Evolutionary conservation across 2,113 vertebrate species (phyloP).

Genomic region (Myotis lucifugus): DNA sequence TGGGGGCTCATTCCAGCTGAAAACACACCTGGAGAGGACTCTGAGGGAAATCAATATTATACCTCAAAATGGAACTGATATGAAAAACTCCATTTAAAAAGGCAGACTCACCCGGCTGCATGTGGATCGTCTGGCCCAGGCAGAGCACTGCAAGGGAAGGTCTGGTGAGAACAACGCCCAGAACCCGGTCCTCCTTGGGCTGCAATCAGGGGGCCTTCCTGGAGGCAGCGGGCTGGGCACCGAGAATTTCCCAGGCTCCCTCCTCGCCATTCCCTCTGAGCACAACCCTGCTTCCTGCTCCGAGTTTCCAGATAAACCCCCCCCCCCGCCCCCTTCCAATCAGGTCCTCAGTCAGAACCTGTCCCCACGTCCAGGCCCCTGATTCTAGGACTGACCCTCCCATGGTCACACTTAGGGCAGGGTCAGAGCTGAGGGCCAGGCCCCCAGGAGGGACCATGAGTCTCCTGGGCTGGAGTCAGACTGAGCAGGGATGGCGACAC

Average conservation of each 20-base stretch:
- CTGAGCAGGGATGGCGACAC: neutral
- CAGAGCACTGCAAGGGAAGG: conserved; percentile 57
- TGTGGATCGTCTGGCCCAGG: neutral
- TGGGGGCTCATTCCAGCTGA: fast-evolving
- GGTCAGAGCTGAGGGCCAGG: neutral
- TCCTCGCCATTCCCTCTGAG: fast-evolving
- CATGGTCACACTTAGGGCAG: neutral
- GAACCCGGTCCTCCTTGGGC: fast-evolving
- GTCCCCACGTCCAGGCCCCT: fast-evolving
- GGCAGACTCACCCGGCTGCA: neutral
- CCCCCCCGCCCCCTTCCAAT: fast-evolving
- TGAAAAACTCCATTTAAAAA: neutral
- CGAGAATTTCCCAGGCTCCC: no score
- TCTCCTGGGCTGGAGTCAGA: neutral
- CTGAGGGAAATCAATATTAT: neutral
- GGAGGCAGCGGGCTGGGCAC: fast-evolving
- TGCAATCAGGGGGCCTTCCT: no score
- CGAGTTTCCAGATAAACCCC: neutral
- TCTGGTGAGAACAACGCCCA: neutral
- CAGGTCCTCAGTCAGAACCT: neutral
- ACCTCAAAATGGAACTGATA: neutral
- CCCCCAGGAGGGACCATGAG: fast-evolving
- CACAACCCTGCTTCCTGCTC: neutral
- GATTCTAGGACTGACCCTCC: neutral
- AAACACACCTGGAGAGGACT: neutral